Conservation (phyloP, 2,888 invertebrate species). For the Cheiracanthium punctorium region DNA sequence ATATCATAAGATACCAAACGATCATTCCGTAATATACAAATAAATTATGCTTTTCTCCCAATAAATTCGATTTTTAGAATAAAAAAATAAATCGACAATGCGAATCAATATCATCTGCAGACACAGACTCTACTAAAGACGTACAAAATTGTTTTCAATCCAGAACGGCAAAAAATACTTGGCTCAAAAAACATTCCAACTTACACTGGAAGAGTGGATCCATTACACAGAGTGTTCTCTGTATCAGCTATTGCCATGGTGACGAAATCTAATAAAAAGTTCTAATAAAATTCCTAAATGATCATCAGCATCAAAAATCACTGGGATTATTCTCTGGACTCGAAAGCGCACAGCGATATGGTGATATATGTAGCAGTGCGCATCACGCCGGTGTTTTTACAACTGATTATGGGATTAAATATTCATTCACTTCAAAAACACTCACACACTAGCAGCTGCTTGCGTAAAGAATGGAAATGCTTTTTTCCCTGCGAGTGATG, state of each 20-base stretch:
- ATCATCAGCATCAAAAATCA: neutral
- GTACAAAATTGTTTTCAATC: too few species aligned
- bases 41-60: too few species aligned
- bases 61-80: too few species aligned
- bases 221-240: constrained; percentile 48
- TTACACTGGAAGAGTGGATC: constrained; percentile 45
- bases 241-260: constrained; percentile 62
- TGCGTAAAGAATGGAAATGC: neutral
- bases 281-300: neutral
- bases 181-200: too few species aligned
- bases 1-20: too few species aligned
- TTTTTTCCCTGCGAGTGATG: neutral
- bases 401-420: neutral
- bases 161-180: too few species aligned
- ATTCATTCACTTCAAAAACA: neutral
- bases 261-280: neutral
- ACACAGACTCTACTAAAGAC: too few species aligned
- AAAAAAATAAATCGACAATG: too few species aligned
- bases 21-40: too few species aligned
- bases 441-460: neutral
- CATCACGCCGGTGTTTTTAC: neutral
- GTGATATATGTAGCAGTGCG: neutral
- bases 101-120: too few species aligned
- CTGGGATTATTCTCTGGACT: neutral
- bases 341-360: neutral